Conservation (phyloP, 1,140 invertebrate genomes). For the Campoletis sonorensis region DNA sequence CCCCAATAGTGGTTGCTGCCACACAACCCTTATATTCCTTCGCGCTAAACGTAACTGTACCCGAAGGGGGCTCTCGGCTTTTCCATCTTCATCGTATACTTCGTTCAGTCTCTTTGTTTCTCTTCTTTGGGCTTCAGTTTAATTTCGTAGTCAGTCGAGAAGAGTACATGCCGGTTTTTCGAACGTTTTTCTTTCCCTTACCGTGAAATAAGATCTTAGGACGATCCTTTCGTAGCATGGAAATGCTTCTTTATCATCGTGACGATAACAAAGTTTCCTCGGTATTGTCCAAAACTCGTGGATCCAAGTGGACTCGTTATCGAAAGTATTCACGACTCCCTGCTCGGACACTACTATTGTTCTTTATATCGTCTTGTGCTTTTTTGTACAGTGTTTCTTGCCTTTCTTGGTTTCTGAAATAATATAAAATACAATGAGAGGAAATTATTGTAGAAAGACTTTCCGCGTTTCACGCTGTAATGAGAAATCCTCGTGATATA, state of each 20-base stretch:
- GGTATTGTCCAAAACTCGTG: neutral
- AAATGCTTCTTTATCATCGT: slow-evolving; percentile 32
- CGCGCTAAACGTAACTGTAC: slow-evolving; percentile 72
- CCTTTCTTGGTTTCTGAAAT: neutral
- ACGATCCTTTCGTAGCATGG: neutral
- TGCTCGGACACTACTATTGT: slow-evolving; percentile 17
- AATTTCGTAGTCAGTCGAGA: slow-evolving; percentile 71
- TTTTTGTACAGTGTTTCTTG: neutral
- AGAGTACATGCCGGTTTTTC: slow-evolving; percentile 62
- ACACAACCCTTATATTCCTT: slow-evolving; percentile 62
- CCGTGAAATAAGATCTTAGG: neutral
- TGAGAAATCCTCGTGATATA: neutral
- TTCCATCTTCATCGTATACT: slow-evolving; percentile 60
- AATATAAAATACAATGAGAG: slow-evolving; percentile 3
- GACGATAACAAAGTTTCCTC: slow-evolving; percentile 18
- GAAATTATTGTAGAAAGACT: neutral
- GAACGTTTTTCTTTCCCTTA: neutral
- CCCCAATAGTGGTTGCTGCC: slow-evolving; percentile 48
- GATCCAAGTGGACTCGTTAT: slow-evolving; percentile 35
- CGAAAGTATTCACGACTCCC: slow-evolving; percentile 8
- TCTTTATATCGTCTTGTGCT: slow-evolving; percentile 10
- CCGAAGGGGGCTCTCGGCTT: slow-evolving; percentile 70
- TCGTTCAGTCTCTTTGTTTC: slow-evolving; percentile 70
- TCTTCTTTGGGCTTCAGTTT: slow-evolving; percentile 74
- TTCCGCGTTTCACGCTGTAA: neutral